Conservation (phyloP, 2,888 invertebrate genomes). For the Leptinotarsa peninsularis region DNA sequence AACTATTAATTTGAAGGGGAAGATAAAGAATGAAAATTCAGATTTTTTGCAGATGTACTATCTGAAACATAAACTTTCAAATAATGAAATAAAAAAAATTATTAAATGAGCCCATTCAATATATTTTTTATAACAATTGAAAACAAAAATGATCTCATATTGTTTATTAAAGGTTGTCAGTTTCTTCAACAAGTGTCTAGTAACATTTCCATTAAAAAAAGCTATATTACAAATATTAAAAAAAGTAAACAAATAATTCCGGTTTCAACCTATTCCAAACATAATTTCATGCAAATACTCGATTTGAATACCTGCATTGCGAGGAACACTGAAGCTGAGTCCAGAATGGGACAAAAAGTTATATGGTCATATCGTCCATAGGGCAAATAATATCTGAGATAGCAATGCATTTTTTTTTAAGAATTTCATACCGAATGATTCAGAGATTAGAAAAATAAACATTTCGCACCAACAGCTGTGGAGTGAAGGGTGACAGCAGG, state of each 20-base stretch:
- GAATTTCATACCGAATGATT: no score
- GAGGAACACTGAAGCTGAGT: not conserved
- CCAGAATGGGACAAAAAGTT: not conserved
- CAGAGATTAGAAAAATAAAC: no score
- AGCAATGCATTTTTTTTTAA: not conserved
- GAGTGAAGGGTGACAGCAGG: no score
- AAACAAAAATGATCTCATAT: not conserved
- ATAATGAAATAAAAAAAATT: no score
- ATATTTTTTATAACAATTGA: not conserved
- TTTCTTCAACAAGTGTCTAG: no score
- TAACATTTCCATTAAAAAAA: not conserved
- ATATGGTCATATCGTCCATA: not conserved
- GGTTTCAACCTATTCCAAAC: not conserved
- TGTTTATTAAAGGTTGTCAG: not conserved
- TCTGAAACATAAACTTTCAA: no score
- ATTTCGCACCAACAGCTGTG: no score
- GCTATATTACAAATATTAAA: not conserved
- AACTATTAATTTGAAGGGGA: no score
- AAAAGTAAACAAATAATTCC: not conserved
- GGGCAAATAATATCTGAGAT: not conserved
- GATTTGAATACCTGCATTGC: not conserved
- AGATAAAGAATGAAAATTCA: no score
- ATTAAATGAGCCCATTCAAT: no score
- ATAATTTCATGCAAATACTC: not conserved
- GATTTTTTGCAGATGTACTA: no score